phyloP scores from a whole-genome alignment of 2,888 invertebrate species.

The Zelleria hepariella region DNA sequence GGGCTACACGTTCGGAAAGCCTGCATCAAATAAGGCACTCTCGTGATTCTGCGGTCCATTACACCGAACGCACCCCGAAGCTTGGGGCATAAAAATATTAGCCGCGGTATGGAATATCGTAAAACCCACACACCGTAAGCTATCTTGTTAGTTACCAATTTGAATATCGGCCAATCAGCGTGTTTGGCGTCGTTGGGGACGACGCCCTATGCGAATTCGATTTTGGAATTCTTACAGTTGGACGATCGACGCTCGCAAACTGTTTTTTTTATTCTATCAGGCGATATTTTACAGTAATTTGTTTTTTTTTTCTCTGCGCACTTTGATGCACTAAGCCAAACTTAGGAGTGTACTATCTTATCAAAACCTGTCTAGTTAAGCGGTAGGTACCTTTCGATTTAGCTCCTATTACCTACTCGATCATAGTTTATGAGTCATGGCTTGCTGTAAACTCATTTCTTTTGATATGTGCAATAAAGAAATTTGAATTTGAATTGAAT shows the following conservation, averaged over 20 bases:
- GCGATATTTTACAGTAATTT: not conserved
- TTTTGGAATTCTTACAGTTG: slow-evolving; percentile 25
- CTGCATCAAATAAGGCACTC: slow-evolving; percentile 25
- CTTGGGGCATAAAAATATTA: slow-evolving; percentile 55
- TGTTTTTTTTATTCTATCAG: not conserved
- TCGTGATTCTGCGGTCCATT: slow-evolving; percentile 54
- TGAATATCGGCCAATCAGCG: slow-evolving; percentile 70
- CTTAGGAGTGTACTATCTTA: no score
- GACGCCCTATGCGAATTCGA: slow-evolving; percentile 46
- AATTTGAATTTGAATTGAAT: no score
- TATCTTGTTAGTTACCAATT: slow-evolving; percentile 58
- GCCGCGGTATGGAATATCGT: slow-evolving; percentile 53
- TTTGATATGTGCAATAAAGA: no score
- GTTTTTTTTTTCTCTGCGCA: no score
- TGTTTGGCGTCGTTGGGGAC: slow-evolving; percentile 32
- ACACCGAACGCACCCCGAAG: slow-evolving; percentile 27
- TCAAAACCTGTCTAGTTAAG: no score
- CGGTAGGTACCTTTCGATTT: no score
- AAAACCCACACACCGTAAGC: slow-evolving; percentile 45
- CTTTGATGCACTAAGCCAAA: no score
- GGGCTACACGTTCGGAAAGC: slow-evolving; percentile 7
- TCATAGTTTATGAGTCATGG: no score
- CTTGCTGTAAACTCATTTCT: no score
- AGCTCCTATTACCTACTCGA: no score
- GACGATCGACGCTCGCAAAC: not conserved